These are phyloP conservation scores for Minunthozetes semirufus DNA, from an alignment of 2,888 invertebrate species.

Conservation along the genomic window DNA sequence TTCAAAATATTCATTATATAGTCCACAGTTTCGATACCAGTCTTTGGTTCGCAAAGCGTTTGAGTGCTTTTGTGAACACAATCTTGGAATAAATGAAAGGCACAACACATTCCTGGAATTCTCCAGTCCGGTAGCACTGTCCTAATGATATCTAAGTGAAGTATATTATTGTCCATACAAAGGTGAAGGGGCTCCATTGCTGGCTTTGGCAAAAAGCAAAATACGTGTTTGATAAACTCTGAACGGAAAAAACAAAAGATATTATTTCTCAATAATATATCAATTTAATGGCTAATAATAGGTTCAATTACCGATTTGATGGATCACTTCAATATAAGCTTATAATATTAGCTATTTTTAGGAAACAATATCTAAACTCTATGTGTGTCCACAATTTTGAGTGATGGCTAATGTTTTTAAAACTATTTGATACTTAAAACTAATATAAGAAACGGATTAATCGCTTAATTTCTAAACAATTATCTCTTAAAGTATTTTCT, in stretches of 20 bases:
- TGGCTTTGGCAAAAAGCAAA: slow-evolving; percentile 13
- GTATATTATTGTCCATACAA: slow-evolving; percentile 20
- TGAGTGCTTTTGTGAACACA: slow-evolving; percentile 3
- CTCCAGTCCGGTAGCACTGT: neutral
- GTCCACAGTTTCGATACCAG: slow-evolving; percentile 1
- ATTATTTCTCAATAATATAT: too few species aligned
- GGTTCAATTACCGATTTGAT: too few species aligned
- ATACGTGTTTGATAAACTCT: slow-evolving; percentile 22
- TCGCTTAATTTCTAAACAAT: too few species aligned
- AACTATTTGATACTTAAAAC: too few species aligned
- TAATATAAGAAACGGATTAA: too few species aligned
- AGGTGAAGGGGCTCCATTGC: slow-evolving; percentile 23
- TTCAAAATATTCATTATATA: neutral
- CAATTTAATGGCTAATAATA: too few species aligned
- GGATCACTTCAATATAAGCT: neutral
- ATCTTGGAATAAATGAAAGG: slow-evolving; percentile 5
- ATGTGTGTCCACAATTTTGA: too few species aligned
- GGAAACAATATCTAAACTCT: too few species aligned
- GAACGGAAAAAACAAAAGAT: neutral
- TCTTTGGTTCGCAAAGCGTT: neutral
- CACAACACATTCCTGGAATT: slow-evolving; percentile 18
- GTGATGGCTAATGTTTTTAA: too few species aligned
- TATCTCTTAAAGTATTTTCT: too few species aligned
- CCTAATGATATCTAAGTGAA: slow-evolving; percentile 4
- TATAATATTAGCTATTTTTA: neutral